These are phyloP conservation scores for Sylvia borin DNA, from an alignment of 2,797 vertebrate species.

Conservation along the genomic window DNA sequence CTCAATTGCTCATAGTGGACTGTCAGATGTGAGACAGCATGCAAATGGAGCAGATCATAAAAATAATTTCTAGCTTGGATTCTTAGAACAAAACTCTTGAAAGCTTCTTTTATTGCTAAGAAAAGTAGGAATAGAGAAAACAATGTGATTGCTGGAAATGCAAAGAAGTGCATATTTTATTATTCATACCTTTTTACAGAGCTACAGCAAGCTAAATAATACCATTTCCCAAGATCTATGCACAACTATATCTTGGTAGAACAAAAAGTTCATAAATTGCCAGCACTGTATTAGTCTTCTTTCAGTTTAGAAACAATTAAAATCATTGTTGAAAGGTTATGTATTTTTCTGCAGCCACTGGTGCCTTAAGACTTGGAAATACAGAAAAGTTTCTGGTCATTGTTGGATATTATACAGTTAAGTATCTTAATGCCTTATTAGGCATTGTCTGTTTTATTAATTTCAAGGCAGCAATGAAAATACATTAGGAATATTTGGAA, in stretches of 20 bases:
- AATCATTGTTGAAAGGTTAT: neutral
- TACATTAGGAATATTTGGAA: neutral
- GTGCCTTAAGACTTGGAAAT: neutral
- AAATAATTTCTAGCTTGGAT: constrained; percentile 55
- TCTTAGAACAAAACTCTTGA: constrained; percentile 49
- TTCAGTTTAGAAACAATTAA: constrained; percentile 7
- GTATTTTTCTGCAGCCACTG: neutral
- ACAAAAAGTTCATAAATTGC: constrained; percentile 26
- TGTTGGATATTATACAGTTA: neutral
- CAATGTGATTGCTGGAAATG: neutral
- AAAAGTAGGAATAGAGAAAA: constrained; percentile 11
- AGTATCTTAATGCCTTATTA: neutral
- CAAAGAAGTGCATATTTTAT: neutral
- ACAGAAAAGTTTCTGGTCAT: neutral
- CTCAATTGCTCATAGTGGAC: constrained; percentile 65
- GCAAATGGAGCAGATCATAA: constrained; percentile 58
- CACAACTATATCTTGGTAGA: neutral
- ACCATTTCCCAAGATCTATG: constrained; percentile 14
- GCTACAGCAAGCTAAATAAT: constrained; percentile 9
- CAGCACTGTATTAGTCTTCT: neutral
- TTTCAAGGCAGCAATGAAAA: neutral
- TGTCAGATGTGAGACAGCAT: constrained; percentile 64
- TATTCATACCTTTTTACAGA: constrained; percentile 10
- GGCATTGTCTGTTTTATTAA: neutral
- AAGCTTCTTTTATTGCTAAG: constrained; percentile 35